A percentile compares a stretch with the other conserved stretches of the same genome.
These are phyloP conservation scores for Epinotia brunnichana DNA, from an alignment of 2,888 invertebrate species.

Conservation along the genomic window DNA sequence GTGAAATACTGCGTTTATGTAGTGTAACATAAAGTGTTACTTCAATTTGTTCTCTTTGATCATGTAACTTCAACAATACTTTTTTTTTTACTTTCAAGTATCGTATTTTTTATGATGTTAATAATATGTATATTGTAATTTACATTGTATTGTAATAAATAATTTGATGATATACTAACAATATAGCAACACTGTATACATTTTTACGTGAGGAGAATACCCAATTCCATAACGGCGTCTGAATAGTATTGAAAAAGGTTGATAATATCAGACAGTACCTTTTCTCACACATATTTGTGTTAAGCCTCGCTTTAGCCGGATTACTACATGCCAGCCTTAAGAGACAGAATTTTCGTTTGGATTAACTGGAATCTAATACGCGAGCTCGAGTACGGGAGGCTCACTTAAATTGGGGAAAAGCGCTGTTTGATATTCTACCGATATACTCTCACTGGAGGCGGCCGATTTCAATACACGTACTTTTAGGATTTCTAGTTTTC, in stretches of 20 bases:
- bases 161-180: no score
- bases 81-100: no score
- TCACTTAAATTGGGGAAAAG: conserved; percentile 44
- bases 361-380: conserved; percentile 44
- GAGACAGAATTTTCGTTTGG: conserved; percentile 40
- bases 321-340: conserved; percentile 28
- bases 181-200: no score
- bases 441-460: conserved; percentile 14
- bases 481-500: neutral
- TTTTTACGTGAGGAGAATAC: no score
- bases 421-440: conserved; percentile 32
- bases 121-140: no score
- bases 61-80: no score
- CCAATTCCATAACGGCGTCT: no score
- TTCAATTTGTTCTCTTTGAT: no score
- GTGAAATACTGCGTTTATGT: no score
- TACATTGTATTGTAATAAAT: no score
- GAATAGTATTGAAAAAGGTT: neutral
- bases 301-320: conserved; percentile 23
- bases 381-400: conserved; percentile 31
- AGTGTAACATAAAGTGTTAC: no score
- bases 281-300: conserved; percentile 16
- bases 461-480: neutral
- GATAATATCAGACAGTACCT: neutral
- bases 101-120: no score